These are phyloP conservation scores for Agrilus cyanescens DNA, from an alignment of 2,888 invertebrate genomes.

Conservation along the genomic window DNA sequence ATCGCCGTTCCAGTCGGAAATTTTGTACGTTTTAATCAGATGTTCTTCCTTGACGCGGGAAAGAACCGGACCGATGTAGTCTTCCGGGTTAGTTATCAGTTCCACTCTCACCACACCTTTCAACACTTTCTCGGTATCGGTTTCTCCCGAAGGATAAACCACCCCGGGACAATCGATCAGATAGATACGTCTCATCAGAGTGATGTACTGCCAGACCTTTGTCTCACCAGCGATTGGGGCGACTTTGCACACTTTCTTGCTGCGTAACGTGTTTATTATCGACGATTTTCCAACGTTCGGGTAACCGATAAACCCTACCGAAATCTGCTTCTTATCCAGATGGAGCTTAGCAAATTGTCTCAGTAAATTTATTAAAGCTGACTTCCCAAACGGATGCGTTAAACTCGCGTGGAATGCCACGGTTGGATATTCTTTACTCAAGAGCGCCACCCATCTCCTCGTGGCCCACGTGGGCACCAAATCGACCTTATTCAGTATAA, in stretches of 20 bases:
- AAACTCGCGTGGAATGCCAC: slow-evolving; percentile 98
- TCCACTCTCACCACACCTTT: slow-evolving; percentile 98
- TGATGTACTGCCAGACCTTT: slow-evolving; percentile 99
- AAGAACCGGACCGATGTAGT: slow-evolving; percentile 80
- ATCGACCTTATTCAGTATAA: slow-evolving; percentile 94
- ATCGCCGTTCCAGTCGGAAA: slow-evolving; percentile 62
- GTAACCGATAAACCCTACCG: slow-evolving; percentile 97
- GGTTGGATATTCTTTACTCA: slow-evolving; percentile 93
- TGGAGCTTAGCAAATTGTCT: slow-evolving; percentile 93
- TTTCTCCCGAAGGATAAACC: slow-evolving; percentile 93
- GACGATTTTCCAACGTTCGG: slow-evolving; percentile 99
- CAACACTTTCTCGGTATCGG: slow-evolving; percentile 86
- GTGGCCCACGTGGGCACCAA: slow-evolving; percentile 97
- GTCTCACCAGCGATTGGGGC: slow-evolving; percentile 98
- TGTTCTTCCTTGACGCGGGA: slow-evolving; percentile 83
- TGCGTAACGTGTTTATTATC: slow-evolving; percentile 89
- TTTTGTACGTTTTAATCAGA: slow-evolving; percentile 79
- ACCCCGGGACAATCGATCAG: slow-evolving; percentile 98
- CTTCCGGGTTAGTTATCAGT: slow-evolving; percentile 85
- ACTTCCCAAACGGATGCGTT: slow-evolving; percentile 97
- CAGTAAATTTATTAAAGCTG: slow-evolving; percentile 88
- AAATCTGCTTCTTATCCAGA: slow-evolving; percentile 94
- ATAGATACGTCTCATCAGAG: slow-evolving; percentile 92
- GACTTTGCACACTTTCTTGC: slow-evolving; percentile 96
- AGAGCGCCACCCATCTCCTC: slow-evolving; percentile 90